These are phyloP conservation scores for Tangara arthus DNA, from an alignment of 2,797 vertebrate species.

Conservation along the genomic window DNA sequence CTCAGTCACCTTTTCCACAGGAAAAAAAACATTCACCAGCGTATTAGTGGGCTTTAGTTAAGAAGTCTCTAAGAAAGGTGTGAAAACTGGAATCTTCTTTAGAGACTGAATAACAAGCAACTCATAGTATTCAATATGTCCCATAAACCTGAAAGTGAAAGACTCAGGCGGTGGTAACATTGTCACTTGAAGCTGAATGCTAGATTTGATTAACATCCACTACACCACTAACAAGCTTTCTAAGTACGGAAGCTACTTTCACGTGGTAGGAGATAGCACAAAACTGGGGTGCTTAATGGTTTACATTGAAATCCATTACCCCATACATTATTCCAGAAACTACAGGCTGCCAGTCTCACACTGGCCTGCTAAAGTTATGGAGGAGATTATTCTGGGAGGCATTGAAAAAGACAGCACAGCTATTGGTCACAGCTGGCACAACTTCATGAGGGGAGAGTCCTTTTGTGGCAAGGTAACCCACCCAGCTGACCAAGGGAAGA, in stretches of 20 bases:
- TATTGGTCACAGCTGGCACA: accelerated
- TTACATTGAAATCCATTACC: conserved; percentile 9
- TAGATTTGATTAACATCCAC: conserved; percentile 20
- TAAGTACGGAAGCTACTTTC: background rate
- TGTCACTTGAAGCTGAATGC: background rate
- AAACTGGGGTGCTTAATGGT: background rate
- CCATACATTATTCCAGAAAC: background rate
- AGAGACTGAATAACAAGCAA: background rate
- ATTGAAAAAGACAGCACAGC: background rate
- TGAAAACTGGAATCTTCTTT: background rate
- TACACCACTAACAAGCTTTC: background rate
- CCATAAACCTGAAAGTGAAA: background rate
- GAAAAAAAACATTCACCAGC: background rate
- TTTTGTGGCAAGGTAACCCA: background rate
- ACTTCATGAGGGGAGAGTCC: background rate
- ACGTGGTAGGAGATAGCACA: background rate
- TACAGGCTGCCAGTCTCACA: background rate
- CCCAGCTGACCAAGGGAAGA: background rate
- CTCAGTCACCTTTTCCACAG: background rate
- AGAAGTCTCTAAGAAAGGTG: background rate
- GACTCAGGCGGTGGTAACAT: background rate
- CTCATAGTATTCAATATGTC: background rate
- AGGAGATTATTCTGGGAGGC: background rate
- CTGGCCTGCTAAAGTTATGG: background rate
- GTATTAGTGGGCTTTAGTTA: background rate